phyloP scores from a whole-genome alignment of 2,797 vertebrate species.

The Microcaecilia unicolor region DNA sequence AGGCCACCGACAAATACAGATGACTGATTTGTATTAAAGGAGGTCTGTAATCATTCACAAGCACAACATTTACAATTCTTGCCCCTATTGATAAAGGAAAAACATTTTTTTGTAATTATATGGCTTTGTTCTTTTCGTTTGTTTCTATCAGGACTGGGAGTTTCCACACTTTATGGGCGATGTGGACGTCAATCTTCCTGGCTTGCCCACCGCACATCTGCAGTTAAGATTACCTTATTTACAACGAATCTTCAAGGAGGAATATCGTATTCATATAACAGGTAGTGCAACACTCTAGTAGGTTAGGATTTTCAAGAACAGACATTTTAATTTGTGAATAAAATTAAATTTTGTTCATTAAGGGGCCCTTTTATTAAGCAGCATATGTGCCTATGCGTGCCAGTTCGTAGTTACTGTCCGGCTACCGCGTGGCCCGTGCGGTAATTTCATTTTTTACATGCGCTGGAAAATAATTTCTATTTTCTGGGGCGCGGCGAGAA shows the following conservation, averaged over 20 bases:
- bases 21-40: constrained; percentile 17
- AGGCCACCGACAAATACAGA: constrained; percentile 2
- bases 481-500: too few relatives aligned
- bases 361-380: too few relatives aligned
- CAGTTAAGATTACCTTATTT: constrained; percentile 88
- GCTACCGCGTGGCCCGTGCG: too few relatives aligned
- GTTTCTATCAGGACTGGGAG: constrained; percentile 83
- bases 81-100: neutral
- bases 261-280: constrained; percentile 95
- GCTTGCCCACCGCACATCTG: constrained; percentile 84
- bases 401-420: too few relatives aligned
- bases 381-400: too few relatives aligned
- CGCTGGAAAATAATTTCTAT: too few relatives aligned
- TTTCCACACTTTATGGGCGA: constrained; percentile 98
- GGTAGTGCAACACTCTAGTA: constrained; percentile 58
- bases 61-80: neutral
- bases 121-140: constrained; percentile 7
- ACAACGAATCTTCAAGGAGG: constrained; percentile 86
- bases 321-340: too few relatives aligned
- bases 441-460: too few relatives aligned
- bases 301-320: too few relatives aligned
- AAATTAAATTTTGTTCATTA: too few relatives aligned
- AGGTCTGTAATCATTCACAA: neutral
- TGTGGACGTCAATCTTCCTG: constrained; percentile 91
- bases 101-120: neutral